phyloP scores from a whole-genome alignment of 2,797 vertebrate genomes.

The Anniella stebbinsi region DNA sequence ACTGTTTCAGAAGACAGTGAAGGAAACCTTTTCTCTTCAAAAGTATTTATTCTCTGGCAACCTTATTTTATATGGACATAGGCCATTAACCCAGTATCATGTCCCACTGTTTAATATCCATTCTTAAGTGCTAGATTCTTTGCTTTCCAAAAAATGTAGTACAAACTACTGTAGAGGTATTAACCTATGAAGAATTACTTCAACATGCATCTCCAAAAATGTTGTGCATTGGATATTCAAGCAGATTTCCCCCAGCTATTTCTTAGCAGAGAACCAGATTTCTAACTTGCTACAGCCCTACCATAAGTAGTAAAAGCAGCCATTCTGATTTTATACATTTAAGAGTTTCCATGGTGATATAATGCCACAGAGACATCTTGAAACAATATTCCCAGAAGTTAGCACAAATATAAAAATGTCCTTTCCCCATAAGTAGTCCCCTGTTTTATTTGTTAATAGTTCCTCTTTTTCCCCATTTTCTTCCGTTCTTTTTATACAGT shows the following conservation, averaged over 20 bases:
- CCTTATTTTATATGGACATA: neutral
- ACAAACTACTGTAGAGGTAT: neutral
- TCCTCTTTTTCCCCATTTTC: neutral
- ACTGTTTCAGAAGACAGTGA: neutral
- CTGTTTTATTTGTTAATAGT: neutral
- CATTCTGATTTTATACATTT: slow-evolving; percentile 6
- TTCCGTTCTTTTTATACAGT: neutral
- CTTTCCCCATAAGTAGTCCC: neutral
- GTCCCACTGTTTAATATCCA: neutral
- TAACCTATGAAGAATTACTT: neutral
- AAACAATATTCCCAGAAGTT: slow-evolving; percentile 17
- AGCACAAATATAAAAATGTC: slow-evolving; percentile 4
- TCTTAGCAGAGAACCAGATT: slow-evolving; percentile 7
- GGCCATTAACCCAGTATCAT: neutral
- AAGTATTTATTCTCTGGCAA: neutral
- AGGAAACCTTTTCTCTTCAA: neutral
- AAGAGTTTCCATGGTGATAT: slow-evolving; percentile 12
- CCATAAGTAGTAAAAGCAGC: neutral
- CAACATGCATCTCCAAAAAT: neutral
- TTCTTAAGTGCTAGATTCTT: neutral
- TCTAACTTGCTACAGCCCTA: neutral
- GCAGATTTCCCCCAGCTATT: neutral
- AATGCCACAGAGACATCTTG: slow-evolving; percentile 14
- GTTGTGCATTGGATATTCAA: neutral
- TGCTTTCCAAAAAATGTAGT: neutral